Evolutionary conservation across 1,140 invertebrate genomes (phyloP).

Genomic region (Sminthurinus signatus): DNA sequence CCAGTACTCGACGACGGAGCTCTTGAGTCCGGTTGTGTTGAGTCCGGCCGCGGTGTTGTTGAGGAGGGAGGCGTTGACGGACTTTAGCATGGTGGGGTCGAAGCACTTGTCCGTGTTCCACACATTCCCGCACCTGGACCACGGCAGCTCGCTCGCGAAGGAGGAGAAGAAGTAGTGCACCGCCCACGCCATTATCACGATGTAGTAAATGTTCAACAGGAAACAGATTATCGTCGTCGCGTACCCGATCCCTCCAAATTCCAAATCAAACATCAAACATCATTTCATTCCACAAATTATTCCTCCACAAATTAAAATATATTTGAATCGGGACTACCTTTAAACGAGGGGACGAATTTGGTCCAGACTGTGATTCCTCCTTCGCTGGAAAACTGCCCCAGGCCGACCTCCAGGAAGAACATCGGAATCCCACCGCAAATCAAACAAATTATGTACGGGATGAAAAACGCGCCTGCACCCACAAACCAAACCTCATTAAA

Average conservation of each 20-base stretch:
- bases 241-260: slow-evolving; percentile 51
- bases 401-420: slow-evolving; percentile 56
- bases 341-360: slow-evolving; percentile 49
- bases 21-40: slow-evolving; percentile 25
- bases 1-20: slow-evolving; percentile 44
- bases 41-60: slow-evolving; percentile 7
- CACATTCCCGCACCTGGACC: slow-evolving; percentile 51
- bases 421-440: slow-evolving; percentile 53
- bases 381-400: slow-evolving; percentile 48
- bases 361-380: slow-evolving; percentile 50
- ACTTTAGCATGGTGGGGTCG: slow-evolving; percentile 7
- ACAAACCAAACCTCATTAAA: slow-evolving; percentile 1
- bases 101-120: slow-evolving; percentile 50
- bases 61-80: slow-evolving; percentile 15
- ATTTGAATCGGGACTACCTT: no score
- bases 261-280: no score
- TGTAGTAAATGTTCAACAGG: slow-evolving; percentile 54
- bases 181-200: slow-evolving; percentile 56
- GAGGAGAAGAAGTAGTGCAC: slow-evolving; percentile 54
- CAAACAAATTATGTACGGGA: slow-evolving; percentile 55
- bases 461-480: slow-evolving; percentile 52
- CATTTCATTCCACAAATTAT: no score
- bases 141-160: slow-evolving; percentile 51
- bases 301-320: no score
- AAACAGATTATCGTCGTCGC: slow-evolving; percentile 55